These are phyloP conservation scores for Carposina sasakii DNA, from an alignment of 1,140 invertebrate genomes.

Conservation along the genomic window DNA sequence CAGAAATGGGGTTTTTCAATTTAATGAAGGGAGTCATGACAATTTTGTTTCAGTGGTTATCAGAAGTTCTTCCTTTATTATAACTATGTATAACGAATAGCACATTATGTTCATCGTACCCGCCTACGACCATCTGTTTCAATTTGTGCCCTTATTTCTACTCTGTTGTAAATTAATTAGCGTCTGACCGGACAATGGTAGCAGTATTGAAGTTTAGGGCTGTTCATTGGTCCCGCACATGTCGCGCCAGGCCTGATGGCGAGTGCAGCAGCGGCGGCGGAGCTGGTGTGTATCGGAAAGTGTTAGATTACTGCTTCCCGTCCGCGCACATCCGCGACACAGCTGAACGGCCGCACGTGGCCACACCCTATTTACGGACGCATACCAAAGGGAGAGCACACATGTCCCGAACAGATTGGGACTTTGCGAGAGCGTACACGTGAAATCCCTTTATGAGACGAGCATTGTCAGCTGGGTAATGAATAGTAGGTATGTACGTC, in stretches of 20 bases:
- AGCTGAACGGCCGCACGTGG: constrained; percentile 69
- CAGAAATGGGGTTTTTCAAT: too few relatives aligned
- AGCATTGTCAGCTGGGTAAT: constrained; percentile 64
- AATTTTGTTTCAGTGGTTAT: too few relatives aligned
- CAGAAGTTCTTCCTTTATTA: too few relatives aligned
- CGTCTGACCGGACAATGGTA: constrained; percentile 48
- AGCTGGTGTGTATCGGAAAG: constrained; percentile 46
- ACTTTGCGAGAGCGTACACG: constrained; percentile 66
- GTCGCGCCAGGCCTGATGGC: constrained; percentile 6
- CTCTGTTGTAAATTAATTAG: constrained; percentile 68
- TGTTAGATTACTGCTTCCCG: constrained; percentile 67
- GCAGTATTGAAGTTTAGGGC: neutral
- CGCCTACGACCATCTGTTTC: constrained; percentile 67
- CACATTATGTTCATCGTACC: constrained; percentile 57
- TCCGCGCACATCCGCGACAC: constrained; percentile 61
- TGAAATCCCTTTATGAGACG: constrained; percentile 68
- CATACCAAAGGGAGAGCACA: constrained; percentile 64
- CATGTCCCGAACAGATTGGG: constrained; percentile 67
- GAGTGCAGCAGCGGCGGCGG: constrained; percentile 23
- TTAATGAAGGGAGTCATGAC: too few relatives aligned
- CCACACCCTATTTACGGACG: constrained; percentile 69
- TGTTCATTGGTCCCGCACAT: too few relatives aligned
- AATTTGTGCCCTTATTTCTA: constrained; percentile 57
- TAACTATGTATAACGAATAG: constrained; percentile 49
- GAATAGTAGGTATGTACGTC: constrained; percentile 61